Conservation (phyloP, 2,113 vertebrate genomes). For the Dryoscopus gambensis region DNA sequence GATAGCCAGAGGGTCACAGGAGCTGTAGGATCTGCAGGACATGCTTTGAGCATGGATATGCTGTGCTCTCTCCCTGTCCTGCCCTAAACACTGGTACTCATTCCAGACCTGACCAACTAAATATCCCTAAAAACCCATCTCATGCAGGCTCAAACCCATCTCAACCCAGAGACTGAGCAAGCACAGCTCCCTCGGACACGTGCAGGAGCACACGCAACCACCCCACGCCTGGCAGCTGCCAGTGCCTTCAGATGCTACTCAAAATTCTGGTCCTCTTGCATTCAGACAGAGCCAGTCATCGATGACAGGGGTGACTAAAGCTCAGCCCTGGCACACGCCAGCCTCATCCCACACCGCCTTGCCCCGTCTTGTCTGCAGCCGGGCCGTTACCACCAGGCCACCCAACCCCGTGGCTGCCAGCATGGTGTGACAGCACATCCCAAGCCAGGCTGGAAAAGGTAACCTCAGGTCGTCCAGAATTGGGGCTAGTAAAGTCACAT, state of each 20-base stretch:
- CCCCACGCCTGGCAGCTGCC: background rate
- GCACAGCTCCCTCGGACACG: background rate
- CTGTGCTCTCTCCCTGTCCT: background rate
- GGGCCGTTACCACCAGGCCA: background rate
- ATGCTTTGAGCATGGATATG: fast-evolving
- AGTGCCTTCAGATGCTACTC: background rate
- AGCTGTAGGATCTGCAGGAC: background rate
- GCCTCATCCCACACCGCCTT: background rate
- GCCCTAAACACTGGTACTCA: background rate
- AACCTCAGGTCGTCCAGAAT: background rate
- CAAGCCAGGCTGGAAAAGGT: background rate
- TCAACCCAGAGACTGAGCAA: background rate
- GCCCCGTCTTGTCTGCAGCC: background rate
- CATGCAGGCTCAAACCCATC: background rate
- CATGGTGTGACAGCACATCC: background rate
- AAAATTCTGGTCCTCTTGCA: slow-evolving; percentile 5
- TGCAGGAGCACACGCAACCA: background rate
- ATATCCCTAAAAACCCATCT: background rate
- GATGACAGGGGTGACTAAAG: background rate
- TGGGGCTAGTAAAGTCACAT: background rate
- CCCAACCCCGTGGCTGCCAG: background rate
- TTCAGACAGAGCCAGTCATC: slow-evolving; percentile 17
- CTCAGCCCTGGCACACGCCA: background rate
- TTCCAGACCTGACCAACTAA: background rate
- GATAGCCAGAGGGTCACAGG: background rate